Percentiles rank a stretch among this genome's conserved stretches.
phyloP scores from a whole-genome alignment of 2,113 vertebrate genomes.

The Oreochromis niloticus region DNA sequence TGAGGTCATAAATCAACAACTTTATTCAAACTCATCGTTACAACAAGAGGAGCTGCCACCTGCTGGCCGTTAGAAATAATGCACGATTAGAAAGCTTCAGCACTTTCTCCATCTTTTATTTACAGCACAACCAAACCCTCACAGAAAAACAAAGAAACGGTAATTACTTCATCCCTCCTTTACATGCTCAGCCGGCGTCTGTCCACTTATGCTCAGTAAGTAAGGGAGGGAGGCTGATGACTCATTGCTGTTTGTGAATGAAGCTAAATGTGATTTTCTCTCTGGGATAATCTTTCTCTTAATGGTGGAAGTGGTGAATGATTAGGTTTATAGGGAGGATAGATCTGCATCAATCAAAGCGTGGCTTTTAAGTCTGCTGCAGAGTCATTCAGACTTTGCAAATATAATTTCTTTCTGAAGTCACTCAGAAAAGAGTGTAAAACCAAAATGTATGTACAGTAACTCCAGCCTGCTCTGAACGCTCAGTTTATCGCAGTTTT shows the following conservation, averaged over 20 bases:
- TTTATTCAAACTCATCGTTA: not conserved
- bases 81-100: not conserved
- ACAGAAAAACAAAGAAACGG: not conserved
- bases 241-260: not conserved
- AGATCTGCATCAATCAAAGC: not conserved
- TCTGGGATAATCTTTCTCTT: not conserved
- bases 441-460: rapidly evolving
- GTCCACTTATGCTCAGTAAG: not conserved
- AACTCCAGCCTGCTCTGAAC: not conserved
- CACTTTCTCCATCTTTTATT: not conserved
- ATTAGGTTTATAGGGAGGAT: not conserved
- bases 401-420: not conserved
- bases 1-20: not conserved
- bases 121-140: not conserved
- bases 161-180: not conserved
- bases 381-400: not conserved
- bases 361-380: not conserved
- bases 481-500: rapidly evolving
- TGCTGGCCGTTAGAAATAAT: not conserved
- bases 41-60: not conserved
- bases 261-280: not conserved
- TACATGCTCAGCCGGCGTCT: not conserved
- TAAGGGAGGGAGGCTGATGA: not conserved
- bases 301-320: not conserved
- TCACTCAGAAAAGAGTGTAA: not conserved